These are phyloP conservation scores for Xiphophorus hellerii DNA, from an alignment of 2,113 vertebrate species.

Conservation along the genomic window DNA sequence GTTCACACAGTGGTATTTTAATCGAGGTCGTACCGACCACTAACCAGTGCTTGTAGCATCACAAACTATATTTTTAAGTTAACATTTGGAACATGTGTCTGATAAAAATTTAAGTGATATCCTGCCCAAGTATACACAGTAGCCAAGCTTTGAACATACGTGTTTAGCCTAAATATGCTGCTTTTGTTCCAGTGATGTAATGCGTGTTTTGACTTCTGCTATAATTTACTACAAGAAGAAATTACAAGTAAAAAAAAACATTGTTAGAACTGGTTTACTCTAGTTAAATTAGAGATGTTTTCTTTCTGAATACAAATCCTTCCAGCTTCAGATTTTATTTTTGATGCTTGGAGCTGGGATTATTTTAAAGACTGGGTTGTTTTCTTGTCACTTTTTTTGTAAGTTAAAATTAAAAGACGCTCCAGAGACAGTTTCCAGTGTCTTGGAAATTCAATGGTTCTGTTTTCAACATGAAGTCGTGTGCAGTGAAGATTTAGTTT, in stretches of 20 bases:
- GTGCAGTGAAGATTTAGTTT: background rate
- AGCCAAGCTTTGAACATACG: constrained; percentile 33
- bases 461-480: background rate
- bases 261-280: background rate
- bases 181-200: constrained; percentile 16
- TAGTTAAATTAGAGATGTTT: constrained; percentile 4
- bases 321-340: constrained; percentile 59
- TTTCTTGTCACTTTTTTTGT: background rate
- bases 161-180: constrained; percentile 18
- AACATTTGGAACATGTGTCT: background rate
- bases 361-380: constrained; percentile 33
- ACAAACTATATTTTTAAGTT: background rate
- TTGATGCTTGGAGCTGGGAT: constrained; percentile 47
- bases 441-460: background rate
- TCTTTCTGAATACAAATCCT: constrained; percentile 14
- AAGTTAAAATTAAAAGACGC: background rate
- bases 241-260: background rate
- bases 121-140: constrained; percentile 45
- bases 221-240: background rate
- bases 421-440: background rate
- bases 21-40: background rate
- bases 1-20: background rate
- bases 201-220: background rate
- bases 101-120: background rate
- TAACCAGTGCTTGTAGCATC: background rate